Percentiles rank a stretch among this genome's conserved stretches.
Evolutionary conservation across 2,888 invertebrate genomes (phyloP).

Genomic region (Erebia palarica): DNA sequence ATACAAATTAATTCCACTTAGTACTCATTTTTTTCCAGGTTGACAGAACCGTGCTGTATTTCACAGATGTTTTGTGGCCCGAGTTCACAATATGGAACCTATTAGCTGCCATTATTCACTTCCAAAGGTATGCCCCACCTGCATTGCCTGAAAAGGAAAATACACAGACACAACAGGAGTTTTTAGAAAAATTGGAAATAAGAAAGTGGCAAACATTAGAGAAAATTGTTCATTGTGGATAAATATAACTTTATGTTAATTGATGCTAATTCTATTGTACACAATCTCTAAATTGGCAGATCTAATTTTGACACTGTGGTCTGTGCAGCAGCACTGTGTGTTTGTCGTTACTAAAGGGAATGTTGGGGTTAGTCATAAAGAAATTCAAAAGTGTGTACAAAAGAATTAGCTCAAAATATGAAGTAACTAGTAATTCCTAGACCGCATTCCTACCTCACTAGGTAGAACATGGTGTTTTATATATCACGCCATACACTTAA

Average conservation of each 20-base stretch:
- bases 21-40: constrained; percentile 76
- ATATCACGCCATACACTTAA: no score
- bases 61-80: constrained; percentile 96
- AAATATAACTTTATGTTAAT: constrained; percentile 6
- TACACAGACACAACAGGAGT: constrained; percentile 59
- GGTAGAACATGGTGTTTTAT: no score
- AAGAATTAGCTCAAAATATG: no score
- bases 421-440: no score
- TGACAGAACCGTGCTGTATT: constrained; percentile 90
- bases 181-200: constrained; percentile 67
- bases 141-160: constrained; percentile 47
- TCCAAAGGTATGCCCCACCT: constrained; percentile 84
- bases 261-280: background rate
- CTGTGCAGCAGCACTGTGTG: no score
- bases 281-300: background rate
- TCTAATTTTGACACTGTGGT: background rate
- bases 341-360: no score
- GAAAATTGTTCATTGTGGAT: constrained; percentile 53
- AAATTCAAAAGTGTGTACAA: no score
- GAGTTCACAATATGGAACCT: constrained; percentile 97
- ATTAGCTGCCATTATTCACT: constrained; percentile 91
- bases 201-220: constrained; percentile 63
- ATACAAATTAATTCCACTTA: no score
- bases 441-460: no score
- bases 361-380: no score